These are phyloP conservation scores for Dryas iulia DNA, from an alignment of 1,140 invertebrate species.

Conservation along the genomic window DNA sequence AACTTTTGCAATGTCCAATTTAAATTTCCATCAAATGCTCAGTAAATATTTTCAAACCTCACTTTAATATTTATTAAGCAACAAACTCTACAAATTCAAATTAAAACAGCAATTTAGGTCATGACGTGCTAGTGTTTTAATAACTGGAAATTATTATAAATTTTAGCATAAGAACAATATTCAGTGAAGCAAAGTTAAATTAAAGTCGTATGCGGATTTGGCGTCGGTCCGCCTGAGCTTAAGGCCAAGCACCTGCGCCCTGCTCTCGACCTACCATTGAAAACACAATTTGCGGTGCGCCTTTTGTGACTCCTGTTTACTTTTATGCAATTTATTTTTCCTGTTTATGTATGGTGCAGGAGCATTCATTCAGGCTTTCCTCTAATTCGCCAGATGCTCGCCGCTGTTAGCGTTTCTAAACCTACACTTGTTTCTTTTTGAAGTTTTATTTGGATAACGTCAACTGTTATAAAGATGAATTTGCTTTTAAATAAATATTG, in stretches of 20 bases:
- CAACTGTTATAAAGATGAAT: neutral
- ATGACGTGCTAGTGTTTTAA: slow-evolving; percentile 35
- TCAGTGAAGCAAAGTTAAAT: slow-evolving; percentile 74
- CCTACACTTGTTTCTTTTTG: neutral
- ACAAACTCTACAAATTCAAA: slow-evolving; percentile 23
- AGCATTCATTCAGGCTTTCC: slow-evolving; percentile 40
- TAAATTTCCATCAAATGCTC: slow-evolving; percentile 1
- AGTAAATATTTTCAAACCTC: neutral
- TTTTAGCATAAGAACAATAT: slow-evolving; percentile 64
- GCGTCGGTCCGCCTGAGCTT: slow-evolving; percentile 57
- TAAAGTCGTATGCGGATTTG: slow-evolving; percentile 73
- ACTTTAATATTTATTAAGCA: slow-evolving; percentile 8
- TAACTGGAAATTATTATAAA: slow-evolving; percentile 51
- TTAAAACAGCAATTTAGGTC: slow-evolving; percentile 24
- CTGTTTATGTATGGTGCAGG: slow-evolving; percentile 41
- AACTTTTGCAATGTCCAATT: neutral
- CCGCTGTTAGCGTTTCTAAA: slow-evolving; percentile 8
- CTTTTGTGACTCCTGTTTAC: slow-evolving; percentile 63
- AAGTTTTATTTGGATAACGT: slow-evolving; percentile 3
- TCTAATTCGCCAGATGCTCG: slow-evolving; percentile 45
- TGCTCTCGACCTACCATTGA: slow-evolving; percentile 49
- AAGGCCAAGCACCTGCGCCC: slow-evolving; percentile 66
- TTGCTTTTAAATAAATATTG: neutral
- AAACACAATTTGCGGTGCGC: slow-evolving; percentile 68
- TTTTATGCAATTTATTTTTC: slow-evolving; percentile 67